Conservation (phyloP, 1,140 invertebrate genomes). For the Caenorhabditis remanei region DNA sequence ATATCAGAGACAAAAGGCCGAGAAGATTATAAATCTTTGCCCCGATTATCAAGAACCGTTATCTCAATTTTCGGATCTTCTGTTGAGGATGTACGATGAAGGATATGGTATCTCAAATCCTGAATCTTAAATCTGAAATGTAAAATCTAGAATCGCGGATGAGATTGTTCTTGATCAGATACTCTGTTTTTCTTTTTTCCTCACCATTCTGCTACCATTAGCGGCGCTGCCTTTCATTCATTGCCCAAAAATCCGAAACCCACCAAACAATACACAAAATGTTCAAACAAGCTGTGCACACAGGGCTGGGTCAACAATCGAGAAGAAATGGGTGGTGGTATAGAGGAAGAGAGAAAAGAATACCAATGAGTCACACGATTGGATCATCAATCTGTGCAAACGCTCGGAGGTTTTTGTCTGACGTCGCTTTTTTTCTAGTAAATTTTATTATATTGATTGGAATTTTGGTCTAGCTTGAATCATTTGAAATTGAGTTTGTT, state of each 20-base stretch:
- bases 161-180: constrained; percentile 21
- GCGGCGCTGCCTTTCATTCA: background rate
- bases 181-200: background rate
- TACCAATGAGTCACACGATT: constrained; percentile 51
- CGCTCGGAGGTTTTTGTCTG: background rate
- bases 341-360: constrained; percentile 14
- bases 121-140: background rate
- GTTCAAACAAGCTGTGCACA: constrained; percentile 50
- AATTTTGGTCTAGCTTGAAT: background rate
- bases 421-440: background rate
- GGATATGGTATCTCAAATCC: background rate
- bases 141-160: constrained; percentile 2
- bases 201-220: background rate
- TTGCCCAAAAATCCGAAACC: background rate
- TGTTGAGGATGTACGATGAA: too few relatives aligned
- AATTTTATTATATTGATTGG: background rate
- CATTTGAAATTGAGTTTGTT: background rate
- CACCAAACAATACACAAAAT: constrained; percentile 52
- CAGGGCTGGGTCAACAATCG: constrained; percentile 30
- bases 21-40: too few relatives aligned
- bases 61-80: background rate
- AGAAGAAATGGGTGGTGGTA: background rate
- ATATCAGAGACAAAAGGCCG: too few relatives aligned
- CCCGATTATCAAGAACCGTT: background rate
- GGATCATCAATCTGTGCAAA: constrained; percentile 49